phyloP scores from a whole-genome alignment of 2,888 invertebrate species.

The Petrophora chlorosata region DNA sequence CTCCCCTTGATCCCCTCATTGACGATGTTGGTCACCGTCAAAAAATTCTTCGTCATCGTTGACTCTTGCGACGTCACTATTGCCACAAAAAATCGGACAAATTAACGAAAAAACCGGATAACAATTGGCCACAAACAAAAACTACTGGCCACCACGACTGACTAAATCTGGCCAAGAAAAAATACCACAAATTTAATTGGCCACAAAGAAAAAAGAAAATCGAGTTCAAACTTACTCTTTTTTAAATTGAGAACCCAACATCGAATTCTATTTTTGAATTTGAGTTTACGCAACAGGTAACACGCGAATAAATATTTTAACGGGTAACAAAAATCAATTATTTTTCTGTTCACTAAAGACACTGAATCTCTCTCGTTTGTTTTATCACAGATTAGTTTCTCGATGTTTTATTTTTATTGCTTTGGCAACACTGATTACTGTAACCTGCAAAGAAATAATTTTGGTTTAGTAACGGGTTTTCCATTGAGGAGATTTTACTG shows the following conservation, averaged over 20 bases:
- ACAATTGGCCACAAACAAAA: conserved; percentile 7
- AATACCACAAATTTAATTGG: conserved; percentile 2
- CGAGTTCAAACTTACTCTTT: conserved; percentile 77
- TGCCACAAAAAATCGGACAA: conserved; percentile 39
- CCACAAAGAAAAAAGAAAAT: conserved; percentile 1
- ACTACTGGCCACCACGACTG: conserved; percentile 3
- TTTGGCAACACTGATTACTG: conserved; percentile 41
- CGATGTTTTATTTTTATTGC: conserved; percentile 54
- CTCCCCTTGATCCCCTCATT: conserved; percentile 90
- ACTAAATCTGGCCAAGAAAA: too few relatives aligned
- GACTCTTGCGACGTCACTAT: conserved; percentile 77
- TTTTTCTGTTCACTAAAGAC: conserved; percentile 39
- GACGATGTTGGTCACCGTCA: conserved; percentile 85
- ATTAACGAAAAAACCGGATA: conserved; percentile 20
- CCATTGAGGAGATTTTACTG: conserved; percentile 21
- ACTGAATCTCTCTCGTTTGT: conserved; percentile 52
- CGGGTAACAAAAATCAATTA: conserved; percentile 42
- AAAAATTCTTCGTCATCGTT: conserved; percentile 83
- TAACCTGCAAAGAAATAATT: conserved; percentile 50
- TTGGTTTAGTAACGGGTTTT: conserved; percentile 1
- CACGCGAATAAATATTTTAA: conserved; percentile 58
- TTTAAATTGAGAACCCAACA: conserved; percentile 67
- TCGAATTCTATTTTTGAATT: conserved; percentile 63
- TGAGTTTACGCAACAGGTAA: conserved; percentile 66
- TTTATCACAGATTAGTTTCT: conserved; percentile 65